phyloP scores from a whole-genome alignment of 2,113 vertebrate genomes.

The Clupea harengus region DNA sequence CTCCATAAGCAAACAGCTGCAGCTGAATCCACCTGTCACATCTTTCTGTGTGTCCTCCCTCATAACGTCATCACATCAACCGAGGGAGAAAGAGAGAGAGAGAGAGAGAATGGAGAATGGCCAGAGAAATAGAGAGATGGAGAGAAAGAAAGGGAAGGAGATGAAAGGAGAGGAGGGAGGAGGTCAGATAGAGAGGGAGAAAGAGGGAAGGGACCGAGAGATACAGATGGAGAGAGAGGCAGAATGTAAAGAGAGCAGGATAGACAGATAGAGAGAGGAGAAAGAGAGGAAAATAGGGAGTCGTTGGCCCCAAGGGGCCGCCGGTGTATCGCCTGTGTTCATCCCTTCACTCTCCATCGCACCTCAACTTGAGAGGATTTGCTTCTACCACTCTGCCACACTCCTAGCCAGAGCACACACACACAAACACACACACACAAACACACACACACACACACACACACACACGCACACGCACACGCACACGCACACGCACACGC shows the following conservation, averaged over 20 bases:
- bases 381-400: neutral
- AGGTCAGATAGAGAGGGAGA: too few species aligned
- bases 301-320: too few species aligned
- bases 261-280: too few species aligned
- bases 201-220: neutral
- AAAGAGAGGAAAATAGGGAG: too few species aligned
- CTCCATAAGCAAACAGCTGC: too few species aligned
- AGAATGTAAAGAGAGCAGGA: too few species aligned
- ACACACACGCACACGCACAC: neutral
- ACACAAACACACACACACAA: neutral
- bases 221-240: too few species aligned
- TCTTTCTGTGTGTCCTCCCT: too few species aligned
- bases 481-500: neutral
- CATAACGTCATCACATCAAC: too few species aligned
- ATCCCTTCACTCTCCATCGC: neutral
- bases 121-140: too few species aligned
- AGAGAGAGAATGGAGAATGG: slow-evolving; percentile 23
- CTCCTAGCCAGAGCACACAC: neutral
- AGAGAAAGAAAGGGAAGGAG: neutral
- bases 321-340: neutral
- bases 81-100: slow-evolving; percentile 62
- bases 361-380: slow-evolving; percentile 2
- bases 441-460: neutral
- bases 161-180: too few species aligned
- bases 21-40: too few species aligned